phyloP scores from a whole-genome alignment of 2,113 vertebrate species.

The Blennius ocellaris region DNA sequence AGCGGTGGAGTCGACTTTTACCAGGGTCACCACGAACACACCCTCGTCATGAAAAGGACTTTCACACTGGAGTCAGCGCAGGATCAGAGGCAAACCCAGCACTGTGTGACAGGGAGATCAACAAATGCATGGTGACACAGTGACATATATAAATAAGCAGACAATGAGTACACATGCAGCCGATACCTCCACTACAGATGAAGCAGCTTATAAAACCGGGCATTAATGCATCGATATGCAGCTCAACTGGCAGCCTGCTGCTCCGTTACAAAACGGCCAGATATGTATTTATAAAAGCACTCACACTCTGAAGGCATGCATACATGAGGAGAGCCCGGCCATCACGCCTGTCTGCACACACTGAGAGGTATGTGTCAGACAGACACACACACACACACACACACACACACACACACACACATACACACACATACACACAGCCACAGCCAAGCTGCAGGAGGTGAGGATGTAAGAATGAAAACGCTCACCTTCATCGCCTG shows the following conservation, averaged over 20 bases:
- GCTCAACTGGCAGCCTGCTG: conserved; percentile 47
- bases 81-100: neutral
- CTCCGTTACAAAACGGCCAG: conserved; percentile 46
- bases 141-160: conserved; percentile 68
- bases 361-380: conserved; percentile 38
- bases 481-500: conserved; percentile 78
- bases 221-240: conserved; percentile 67
- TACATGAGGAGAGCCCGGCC: conserved; percentile 37
- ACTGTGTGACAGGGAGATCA: conserved; percentile 41
- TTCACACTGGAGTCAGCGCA: conserved; percentile 30
- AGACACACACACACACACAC: conserved; percentile 35
- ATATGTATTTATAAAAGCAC: neutral
- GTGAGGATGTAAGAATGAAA: conserved; percentile 55
- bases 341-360: conserved; percentile 44
- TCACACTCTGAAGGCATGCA: neutral
- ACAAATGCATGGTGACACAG: conserved; percentile 70
- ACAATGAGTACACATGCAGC: conserved; percentile 11
- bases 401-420: conserved; percentile 30
- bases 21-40: conserved; percentile 68
- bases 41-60: conserved; percentile 32
- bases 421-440: conserved; percentile 21
- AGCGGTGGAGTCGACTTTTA: conserved; percentile 42
- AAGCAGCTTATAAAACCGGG: conserved; percentile 62
- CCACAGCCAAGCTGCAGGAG: conserved; percentile 47
- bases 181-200: conserved; percentile 36